Percentiles rank a stretch among this genome's conserved stretches.
Conservation (phyloP, 2,113 vertebrate genomes). For the Tachycineta bicolor region DNA sequence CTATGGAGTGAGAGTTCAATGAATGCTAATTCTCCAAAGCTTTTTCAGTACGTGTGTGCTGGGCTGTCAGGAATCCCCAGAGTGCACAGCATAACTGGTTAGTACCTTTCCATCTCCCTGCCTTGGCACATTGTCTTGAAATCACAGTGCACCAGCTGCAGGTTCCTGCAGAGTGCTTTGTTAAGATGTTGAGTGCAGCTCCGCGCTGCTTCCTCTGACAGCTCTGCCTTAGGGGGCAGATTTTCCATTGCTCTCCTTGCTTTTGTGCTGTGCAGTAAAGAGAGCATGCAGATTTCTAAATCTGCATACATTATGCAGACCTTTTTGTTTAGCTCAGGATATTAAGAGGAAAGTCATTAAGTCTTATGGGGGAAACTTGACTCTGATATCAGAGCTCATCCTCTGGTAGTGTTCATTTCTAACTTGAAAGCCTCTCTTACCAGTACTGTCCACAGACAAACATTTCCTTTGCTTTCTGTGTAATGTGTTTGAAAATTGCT, state of each 20-base stretch:
- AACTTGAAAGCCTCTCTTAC: not conserved
- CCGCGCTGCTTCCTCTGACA: accelerated
- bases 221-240: not conserved
- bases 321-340: not conserved
- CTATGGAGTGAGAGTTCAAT: not conserved
- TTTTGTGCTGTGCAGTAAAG: not conserved
- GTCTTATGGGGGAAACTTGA: not conserved
- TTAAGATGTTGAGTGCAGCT: accelerated
- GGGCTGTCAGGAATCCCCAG: not conserved
- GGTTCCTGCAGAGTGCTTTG: not conserved
- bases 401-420: not conserved
- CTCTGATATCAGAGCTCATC: not conserved
- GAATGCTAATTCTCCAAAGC: not conserved
- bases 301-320: not conserved
- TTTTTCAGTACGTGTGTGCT: not conserved
- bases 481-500: not conserved
- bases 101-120: not conserved
- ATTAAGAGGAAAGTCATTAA: not conserved
- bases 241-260: not conserved
- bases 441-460: not conserved
- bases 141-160: not conserved
- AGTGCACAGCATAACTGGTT: not conserved
- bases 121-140: not conserved
- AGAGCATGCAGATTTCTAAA: not conserved
- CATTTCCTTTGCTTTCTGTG: not conserved